phyloP scores from a whole-genome alignment of 35 echinoderm and acorn worm species.

The Heliocidaris tuberculata region DNA sequence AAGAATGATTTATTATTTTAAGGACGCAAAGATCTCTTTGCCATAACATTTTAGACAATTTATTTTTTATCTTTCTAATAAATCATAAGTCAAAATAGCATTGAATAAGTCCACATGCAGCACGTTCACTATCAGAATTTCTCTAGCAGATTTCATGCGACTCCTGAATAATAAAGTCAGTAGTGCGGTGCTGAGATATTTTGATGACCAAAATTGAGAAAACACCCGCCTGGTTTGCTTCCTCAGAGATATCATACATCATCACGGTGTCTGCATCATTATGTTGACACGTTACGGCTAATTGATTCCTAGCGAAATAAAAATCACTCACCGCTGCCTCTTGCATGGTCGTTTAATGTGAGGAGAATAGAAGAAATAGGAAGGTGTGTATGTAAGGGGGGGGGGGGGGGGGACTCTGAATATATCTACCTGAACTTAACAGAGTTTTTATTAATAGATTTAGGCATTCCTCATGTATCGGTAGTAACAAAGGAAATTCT shows the following conservation, averaged over 20 bases:
- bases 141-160: neutral
- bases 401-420: neutral
- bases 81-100: neutral
- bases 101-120: neutral
- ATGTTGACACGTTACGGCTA: conserved; percentile 42
- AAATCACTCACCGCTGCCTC: neutral
- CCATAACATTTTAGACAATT: neutral
- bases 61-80: neutral
- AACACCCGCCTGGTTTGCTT: neutral
- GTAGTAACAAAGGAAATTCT: too few species aligned
- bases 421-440: neutral
- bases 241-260: neutral
- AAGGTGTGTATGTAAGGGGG: neutral
- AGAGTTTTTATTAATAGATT: too few species aligned
- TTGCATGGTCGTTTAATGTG: neutral
- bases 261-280: conserved; percentile 29
- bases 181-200: neutral
- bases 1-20: neutral
- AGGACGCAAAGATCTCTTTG: neutral
- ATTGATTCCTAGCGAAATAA: conserved; percentile 7
- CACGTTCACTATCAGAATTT: neutral
- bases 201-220: conserved; percentile 12
- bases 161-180: neutral
- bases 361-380: neutral
- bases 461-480: too few species aligned